Base-by-base conservation (phyloP, 2,113 vertebrate genomes). In the Muntiacus muntjak region DNA sequence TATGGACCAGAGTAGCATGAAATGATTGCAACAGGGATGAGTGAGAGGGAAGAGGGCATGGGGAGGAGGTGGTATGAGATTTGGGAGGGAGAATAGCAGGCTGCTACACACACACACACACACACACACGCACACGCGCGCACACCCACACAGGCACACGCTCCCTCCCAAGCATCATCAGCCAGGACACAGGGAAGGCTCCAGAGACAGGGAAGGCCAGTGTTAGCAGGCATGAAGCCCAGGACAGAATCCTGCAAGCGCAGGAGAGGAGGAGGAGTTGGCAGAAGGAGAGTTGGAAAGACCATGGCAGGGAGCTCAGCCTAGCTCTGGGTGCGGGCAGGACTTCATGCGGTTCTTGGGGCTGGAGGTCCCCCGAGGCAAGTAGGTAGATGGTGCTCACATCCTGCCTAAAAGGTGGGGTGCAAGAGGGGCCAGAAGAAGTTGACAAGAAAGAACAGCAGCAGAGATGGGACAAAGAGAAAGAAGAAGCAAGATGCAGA, bases 21-120 rank as follows among this genome's bases (percentile, higher is more conserved):
- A 98, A 98, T 98, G 98, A 84, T 89, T 87, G 96, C 97, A 91
- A 62, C 92, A 85, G 87, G 83, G 74, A 93, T 95, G 94, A 95
- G 91, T 30, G 89, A 88, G 10, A 81, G 93, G 90, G 74, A 67
- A 54, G 81, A 45, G 26, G 62, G 88, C 19, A 36, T 3, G 17
- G 74, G 64, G 64, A 40, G 33, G 33, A 82, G 83, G 57, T 2
- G 36, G 55, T 1, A 17, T 67, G 78, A 95, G 82, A n/a, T 28
- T 6, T 0, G 3, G 36, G 85, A 67, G 64, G 79, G 36, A 47
- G 54, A 21, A 60, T 62, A 97, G 93, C 95, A 92, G 91, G 91
- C 54, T 28, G 84, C 43, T 79, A 81, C 89, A 47, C 43, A 25
- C 52, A 4, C 19, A 2, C 54, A 1, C 55, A 0, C 17, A 2